Evolutionary conservation across 1,140 invertebrate species (phyloP).

Genomic region (Archegozetes longisetosus): DNA sequence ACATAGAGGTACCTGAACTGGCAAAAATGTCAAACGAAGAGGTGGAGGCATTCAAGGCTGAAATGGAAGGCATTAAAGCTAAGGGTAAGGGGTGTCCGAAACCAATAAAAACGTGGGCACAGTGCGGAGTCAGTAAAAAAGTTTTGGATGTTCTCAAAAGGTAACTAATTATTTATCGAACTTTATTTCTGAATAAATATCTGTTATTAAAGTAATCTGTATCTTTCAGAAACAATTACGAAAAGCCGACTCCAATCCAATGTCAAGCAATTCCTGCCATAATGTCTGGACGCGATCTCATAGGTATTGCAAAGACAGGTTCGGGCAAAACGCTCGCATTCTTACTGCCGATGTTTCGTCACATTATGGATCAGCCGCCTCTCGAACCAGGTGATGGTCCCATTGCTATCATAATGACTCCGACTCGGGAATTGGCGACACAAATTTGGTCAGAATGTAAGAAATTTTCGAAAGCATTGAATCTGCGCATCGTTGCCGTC

Average conservation of each 20-base stretch:
- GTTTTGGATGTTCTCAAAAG: slow-evolving; percentile 86
- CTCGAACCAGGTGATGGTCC: slow-evolving; percentile 92
- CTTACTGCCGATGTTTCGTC: slow-evolving; percentile 93
- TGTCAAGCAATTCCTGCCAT: slow-evolving; percentile 96
- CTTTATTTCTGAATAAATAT: too few species aligned
- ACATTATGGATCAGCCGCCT: slow-evolving; percentile 83
- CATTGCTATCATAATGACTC: slow-evolving; percentile 91
- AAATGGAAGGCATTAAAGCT: slow-evolving; percentile 45
- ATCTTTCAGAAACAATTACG: slow-evolving; percentile 49
- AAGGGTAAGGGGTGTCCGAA: slow-evolving; percentile 70
- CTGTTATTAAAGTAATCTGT: too few species aligned
- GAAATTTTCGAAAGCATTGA: slow-evolving; percentile 71
- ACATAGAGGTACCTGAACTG: slow-evolving; percentile 83
- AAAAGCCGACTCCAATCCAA: slow-evolving; percentile 97
- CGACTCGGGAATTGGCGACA: slow-evolving; percentile 94
- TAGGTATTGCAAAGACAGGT: slow-evolving; percentile 94
- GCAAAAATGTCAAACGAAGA: slow-evolving; percentile 70
- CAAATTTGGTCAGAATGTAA: slow-evolving; percentile 95
- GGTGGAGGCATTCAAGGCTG: slow-evolving; percentile 33
- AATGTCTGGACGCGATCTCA: slow-evolving; percentile 89
- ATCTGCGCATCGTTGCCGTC: slow-evolving; percentile 79
- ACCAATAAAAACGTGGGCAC: slow-evolving; percentile 92
- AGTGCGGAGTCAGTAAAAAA: slow-evolving; percentile 93
- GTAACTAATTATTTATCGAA: slow-evolving; percentile 23
- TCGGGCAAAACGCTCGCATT: slow-evolving; percentile 98